A percentile compares a stretch with the other conserved stretches of the same genome.
phyloP scores from a whole-genome alignment of 2,113 vertebrate species.

The Neodontobutis hainanensis region DNA sequence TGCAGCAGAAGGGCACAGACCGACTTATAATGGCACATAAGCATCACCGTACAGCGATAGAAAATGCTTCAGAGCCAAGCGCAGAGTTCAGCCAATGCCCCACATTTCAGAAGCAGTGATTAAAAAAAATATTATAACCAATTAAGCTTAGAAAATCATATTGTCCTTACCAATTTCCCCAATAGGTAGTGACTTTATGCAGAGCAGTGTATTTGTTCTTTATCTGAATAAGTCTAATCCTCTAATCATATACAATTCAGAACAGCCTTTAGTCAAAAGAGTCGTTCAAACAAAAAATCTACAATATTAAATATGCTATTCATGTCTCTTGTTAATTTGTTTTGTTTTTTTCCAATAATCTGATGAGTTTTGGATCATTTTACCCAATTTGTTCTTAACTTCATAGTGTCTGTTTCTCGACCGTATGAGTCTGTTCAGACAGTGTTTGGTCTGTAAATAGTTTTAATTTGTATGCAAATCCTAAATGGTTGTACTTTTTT shows the following conservation, averaged over 20 bases:
- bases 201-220: neutral
- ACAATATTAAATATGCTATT: conserved; percentile 28
- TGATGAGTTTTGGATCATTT: conserved; percentile 40
- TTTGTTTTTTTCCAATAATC: conserved; percentile 41
- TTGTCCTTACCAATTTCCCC: neutral
- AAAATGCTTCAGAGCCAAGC: neutral
- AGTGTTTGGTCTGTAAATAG: conserved; percentile 44
- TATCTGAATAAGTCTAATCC: neutral
- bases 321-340: conserved; percentile 38
- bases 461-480: conserved; percentile 79
- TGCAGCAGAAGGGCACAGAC: neutral
- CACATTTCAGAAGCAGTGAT: neutral
- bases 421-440: conserved; percentile 52
- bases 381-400: conserved; percentile 38
- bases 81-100: neutral
- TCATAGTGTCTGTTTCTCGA: conserved; percentile 9
- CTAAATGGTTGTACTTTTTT: conserved; percentile 47
- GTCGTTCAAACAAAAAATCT: neutral
- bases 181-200: neutral
- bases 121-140: neutral
- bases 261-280: neutral
- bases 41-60: neutral
- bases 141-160: neutral
- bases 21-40: neutral
- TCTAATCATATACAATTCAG: neutral